Base-by-base conservation (phyloP, 2,797 vertebrate species). In the Dicrostonyx torquatus region DNA sequence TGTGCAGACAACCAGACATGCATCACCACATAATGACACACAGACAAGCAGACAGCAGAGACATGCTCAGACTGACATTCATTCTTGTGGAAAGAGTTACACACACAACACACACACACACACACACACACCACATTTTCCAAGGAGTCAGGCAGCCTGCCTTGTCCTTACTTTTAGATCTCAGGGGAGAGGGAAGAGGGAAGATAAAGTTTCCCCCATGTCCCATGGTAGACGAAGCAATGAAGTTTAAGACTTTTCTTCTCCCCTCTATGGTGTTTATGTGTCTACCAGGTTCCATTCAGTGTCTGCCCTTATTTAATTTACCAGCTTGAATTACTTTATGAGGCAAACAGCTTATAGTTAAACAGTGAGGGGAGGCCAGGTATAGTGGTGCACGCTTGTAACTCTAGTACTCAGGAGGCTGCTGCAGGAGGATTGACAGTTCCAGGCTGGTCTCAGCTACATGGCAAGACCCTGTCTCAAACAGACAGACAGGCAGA, bases 261-360 rank as follows among this genome's bases (percentile, higher is more conserved):
- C 48, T n/a, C 10, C 14, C 5, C 17, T 11, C 55, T 70, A 4
- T 37, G 17, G 64, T 24, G 2, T 76, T 90, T 55, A 29, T 88
- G n/a, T 92, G 90, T 94, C 94, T 92, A 91, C 50, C 66, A 89
- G 45, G 76, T 84, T 1, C 94, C 7, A 53, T 0, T 18, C 90
- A 45, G 20, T 93, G 75, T 72, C 94, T 93, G 84, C 53, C 94
- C 37, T 95, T 26, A 12, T 96, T 94, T 96, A 72, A 80, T 75
- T 68, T 73, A 84, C 12, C 75, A 70, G 70, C 62, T 29, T 92
- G 62, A 96, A 89, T 91, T 53, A 5, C 1, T 94, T 96, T 29
- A 53, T 7, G 77, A 55, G 26, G 4, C 77, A 87, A 97, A 76
- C 11, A 18, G 26, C 78, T 70, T 95, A 29, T 29, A 90, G 88